Base-by-base conservation (phyloP, 2,797 vertebrate genomes). In the Sparus aurata region DNA sequence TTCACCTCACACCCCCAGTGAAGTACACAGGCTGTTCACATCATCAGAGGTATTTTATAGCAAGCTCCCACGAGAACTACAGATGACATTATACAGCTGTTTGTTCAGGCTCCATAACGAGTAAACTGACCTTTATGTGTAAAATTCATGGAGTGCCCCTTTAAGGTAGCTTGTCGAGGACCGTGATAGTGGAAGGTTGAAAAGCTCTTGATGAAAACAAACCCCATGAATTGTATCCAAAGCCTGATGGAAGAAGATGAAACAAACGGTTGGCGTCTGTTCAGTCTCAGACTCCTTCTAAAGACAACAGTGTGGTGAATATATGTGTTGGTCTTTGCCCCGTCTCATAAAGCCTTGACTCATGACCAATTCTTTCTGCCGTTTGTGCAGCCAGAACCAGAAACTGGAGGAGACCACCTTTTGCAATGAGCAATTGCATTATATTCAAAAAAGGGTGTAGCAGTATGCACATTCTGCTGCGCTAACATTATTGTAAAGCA, bases 181-280 rank as follows among this genome's bases (percentile, higher is more conserved):
- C 50, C 69, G 7, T 70, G 74, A 55, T 54, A 63, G 60, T 60
- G 72, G 25, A 60, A 63, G 4, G 49, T 38, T 50, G 53, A 63
- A 50, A 60, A 60, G 11, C 50, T 55, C 45, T n/a, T 50, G 65
- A 43, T 10, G 11, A 61, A 34, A 47, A 57, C 12, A 61, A 47
- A 43, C 12, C 46, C n/a, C 11, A 41, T 2, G 38, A 69, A 61
- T 60, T 58, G 57, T 53, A 70, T 80, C 83, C 81, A 65, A 58
- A 75, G 69, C 25, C 54, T n/a, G 73, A 64, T 66, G 77, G 84
- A 86, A 61, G 61, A 72, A 54, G 83, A 82, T 88, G 71, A 86
- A 85, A 88, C 78, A 69, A 75, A 82, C 23, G 60, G 53, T 58
- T 22, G 41, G 69, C 43, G 75, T 73, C 82, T 89, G 85, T 49